Base-by-base conservation (phyloP, 1,140 invertebrate genomes). In the Pemphigus obesinymphae region DNA sequence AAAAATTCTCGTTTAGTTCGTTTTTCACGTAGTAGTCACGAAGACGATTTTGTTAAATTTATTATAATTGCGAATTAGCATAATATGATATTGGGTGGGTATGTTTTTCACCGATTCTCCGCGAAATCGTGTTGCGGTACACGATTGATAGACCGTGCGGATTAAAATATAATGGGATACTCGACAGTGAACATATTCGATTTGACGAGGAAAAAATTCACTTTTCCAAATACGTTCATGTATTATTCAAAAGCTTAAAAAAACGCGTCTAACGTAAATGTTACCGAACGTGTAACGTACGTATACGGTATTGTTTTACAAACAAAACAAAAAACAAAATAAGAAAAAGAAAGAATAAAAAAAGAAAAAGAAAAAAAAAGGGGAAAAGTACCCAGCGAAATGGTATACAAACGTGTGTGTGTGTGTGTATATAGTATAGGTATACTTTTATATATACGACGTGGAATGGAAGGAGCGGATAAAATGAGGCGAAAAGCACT, bases 291-390 rank as follows among this genome's bases (percentile, higher is more conserved):
- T 63, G 55, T 61, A 29, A 40, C 45, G 50, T 23, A 13, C 10
- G 50, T 37, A 55, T 50, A 34, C 50, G 75, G 76, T 80, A 80
- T 80, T 80, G 76, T 80, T 80, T 80, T 80, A 80, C 76, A 73
- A 50, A 73, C 11, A 73, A 70, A 26, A 70, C 23, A 20, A 20
- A 17, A 45, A 48, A 29, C 29, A 45, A n/a, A 15, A 58, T 1
- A 58, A 58, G 20, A 58, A 29, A 58, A 26, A 58, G 1, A 50
- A 50, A 50, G 20, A 0, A 40, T 40, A 40, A 50, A 55, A n/a
- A 53, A 53, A 78, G 8, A 11, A 26, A 58, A 75, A 37, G 20
- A 53, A 76, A 17, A 26, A 40, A 75, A 55, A 37, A 34, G 17
- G 20, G 20, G 34, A 23, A 43, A 20, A 20, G 17, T 11, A 50